Conservation (phyloP, 2,888 invertebrate genomes). For the Dyspetes luteomarginatus region DNA sequence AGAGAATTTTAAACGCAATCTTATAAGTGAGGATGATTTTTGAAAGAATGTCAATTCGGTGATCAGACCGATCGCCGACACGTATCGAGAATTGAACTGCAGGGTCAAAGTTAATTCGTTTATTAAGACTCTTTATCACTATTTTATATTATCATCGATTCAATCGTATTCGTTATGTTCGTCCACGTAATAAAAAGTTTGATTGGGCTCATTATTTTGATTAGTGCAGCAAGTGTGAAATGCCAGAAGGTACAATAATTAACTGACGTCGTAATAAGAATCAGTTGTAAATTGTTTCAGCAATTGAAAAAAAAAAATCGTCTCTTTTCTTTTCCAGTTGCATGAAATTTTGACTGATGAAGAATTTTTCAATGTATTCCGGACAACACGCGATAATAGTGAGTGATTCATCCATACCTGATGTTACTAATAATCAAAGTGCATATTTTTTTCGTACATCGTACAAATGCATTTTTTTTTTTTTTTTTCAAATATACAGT, state of each 20-base stretch:
- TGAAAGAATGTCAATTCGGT: neutral
- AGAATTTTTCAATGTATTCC: constrained; percentile 10
- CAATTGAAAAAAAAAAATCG: neutral
- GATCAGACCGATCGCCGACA: neutral
- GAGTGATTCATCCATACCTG: neutral
- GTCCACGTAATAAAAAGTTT: neutral
- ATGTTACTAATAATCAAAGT: neutral
- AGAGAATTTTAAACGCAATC: neutral
- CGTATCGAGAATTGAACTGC: neutral
- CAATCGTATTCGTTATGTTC: neutral
- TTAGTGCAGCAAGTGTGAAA: neutral
- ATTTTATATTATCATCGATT: neutral
- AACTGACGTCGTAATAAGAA: neutral
- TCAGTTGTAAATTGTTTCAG: neutral
- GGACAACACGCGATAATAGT: constrained; percentile 11
- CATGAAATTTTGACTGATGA: constrained; percentile 13
- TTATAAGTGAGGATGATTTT: neutral
- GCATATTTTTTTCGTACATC: neutral
- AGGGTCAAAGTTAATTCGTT: neutral
- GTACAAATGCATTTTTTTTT: neutral
- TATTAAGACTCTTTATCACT: neutral
- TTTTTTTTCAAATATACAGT: constrained; percentile 2
- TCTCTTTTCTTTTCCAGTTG: neutral
- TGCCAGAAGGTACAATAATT: constrained; percentile 3
- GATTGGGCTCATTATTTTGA: neutral